These are phyloP conservation scores for Agapetus fuscipes DNA, from an alignment of 2,888 invertebrate species.

Conservation along the genomic window DNA sequence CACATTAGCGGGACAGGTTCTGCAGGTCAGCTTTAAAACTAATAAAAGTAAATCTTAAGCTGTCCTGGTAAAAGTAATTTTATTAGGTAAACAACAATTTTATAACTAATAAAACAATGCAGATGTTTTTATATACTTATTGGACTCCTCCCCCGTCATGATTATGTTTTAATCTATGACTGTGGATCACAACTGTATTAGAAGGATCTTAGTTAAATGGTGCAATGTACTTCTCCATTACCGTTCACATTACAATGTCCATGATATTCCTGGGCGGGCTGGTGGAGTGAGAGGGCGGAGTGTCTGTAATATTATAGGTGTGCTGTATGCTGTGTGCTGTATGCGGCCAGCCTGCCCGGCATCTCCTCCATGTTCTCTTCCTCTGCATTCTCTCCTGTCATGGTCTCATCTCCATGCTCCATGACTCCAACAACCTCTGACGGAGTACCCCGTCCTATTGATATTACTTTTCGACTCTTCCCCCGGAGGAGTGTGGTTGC, in stretches of 20 bases:
- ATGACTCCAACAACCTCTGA: too few relatives aligned
- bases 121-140: conserved; percentile 20
- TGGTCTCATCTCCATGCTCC: too few relatives aligned
- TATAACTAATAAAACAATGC: conserved; percentile 19
- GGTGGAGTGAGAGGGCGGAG: too few relatives aligned
- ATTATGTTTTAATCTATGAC: conserved; percentile 16
- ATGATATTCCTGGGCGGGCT: too few relatives aligned
- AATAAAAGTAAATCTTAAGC: conserved; percentile 71
- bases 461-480: conserved; percentile 9
- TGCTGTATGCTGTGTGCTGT: conserved; percentile 10
- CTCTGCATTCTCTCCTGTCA: too few relatives aligned
- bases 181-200: conserved; percentile 13
- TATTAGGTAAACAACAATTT: conserved; percentile 20
- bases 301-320: conserved; percentile 12
- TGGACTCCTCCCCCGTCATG: conserved; percentile 16
- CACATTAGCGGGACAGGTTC: conserved; percentile 87
- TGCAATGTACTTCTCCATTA: conserved; percentile 20
- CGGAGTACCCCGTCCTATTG: conserved; percentile 16
- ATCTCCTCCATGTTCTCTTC: conserved; percentile 16
- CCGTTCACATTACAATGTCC: conserved; percentile 14
- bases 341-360: conserved; percentile 5
- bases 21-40: conserved; percentile 97
- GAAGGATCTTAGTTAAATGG: conserved; percentile 17
- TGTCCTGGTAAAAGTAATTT: conserved; percentile 39
- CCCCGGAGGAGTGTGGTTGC: too few relatives aligned